These are phyloP conservation scores for Microvelia longipes DNA, from an alignment of 1,140 invertebrate species.

Conservation along the genomic window DNA sequence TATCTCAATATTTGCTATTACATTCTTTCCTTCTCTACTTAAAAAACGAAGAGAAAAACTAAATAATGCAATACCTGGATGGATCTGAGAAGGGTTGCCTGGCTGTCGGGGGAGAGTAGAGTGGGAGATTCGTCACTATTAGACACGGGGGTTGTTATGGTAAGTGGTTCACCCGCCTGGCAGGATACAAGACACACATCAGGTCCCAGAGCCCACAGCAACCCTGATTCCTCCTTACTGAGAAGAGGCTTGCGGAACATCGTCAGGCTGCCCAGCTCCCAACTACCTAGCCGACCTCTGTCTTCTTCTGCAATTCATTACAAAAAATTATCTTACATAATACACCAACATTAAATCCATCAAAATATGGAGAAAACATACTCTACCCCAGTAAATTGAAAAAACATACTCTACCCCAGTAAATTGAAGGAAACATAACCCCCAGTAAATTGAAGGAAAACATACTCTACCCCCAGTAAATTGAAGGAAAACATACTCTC, in stretches of 20 bases:
- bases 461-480: too few species aligned
- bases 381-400: background rate
- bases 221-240: slow-evolving; percentile 32
- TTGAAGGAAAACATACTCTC: too few species aligned
- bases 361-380: background rate
- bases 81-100: background rate
- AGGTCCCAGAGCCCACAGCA: slow-evolving; percentile 35
- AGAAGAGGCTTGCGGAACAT: slow-evolving; percentile 35
- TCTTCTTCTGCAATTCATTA: background rate
- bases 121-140: background rate
- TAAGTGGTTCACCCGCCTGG: background rate
- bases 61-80: too few species aligned
- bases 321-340: background rate
- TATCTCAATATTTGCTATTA: too few species aligned
- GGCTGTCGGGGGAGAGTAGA: background rate
- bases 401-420: background rate
- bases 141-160: background rate
- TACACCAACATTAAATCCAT: background rate
- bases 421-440: too few species aligned
- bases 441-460: too few species aligned
- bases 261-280: slow-evolving; percentile 37
- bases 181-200: slow-evolving; percentile 32
- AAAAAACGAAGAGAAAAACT: too few species aligned
- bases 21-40: too few species aligned
- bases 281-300: slow-evolving; percentile 25